Evolutionary conservation across 2,888 invertebrate genomes (phyloP).

Genomic region (Oscheius sp.): DNA sequence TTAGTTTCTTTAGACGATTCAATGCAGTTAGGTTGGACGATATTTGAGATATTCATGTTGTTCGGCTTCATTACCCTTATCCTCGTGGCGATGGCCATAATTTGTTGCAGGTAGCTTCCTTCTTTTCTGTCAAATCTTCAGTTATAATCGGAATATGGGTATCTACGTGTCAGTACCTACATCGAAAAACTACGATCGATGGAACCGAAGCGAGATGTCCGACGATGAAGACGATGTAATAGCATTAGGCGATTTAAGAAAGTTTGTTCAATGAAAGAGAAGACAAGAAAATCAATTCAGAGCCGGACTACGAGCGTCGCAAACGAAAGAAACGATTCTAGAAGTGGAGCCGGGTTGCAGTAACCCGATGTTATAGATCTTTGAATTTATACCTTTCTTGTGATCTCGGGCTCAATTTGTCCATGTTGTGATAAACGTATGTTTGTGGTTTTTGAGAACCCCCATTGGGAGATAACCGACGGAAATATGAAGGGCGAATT

Average conservation of each 20-base stretch:
- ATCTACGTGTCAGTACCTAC: slow-evolving; percentile 31
- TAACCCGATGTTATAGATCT: slow-evolving; percentile 27
- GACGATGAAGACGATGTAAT: slow-evolving; percentile 37
- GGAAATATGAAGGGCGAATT: no score
- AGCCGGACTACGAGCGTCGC: slow-evolving; percentile 12
- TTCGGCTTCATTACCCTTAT: slow-evolving; percentile 16
- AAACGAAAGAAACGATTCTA: slow-evolving; percentile 27
- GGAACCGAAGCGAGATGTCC: slow-evolving; percentile 8
- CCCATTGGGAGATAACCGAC: no score
- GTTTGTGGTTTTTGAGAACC: no score
- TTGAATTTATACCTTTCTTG: background rate
- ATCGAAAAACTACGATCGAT: slow-evolving; percentile 23
- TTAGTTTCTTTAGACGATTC: slow-evolving; percentile 5
- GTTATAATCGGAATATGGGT: slow-evolving; percentile 28
- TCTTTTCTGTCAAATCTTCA: slow-evolving; percentile 9
- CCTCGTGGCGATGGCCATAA: slow-evolving; percentile 21
- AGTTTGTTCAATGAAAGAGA: slow-evolving; percentile 3
- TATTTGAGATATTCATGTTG: slow-evolving; percentile 17
- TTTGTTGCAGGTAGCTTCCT: slow-evolving; percentile 14
- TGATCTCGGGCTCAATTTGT: no score
- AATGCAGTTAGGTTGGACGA: slow-evolving; percentile 21
- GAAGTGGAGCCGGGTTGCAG: slow-evolving; percentile 26
- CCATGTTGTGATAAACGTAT: no score
- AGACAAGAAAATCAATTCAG: background rate
- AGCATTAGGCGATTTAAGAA: slow-evolving; percentile 32